phyloP scores from a whole-genome alignment of 2,797 vertebrate species.

The Morelia viridis region DNA sequence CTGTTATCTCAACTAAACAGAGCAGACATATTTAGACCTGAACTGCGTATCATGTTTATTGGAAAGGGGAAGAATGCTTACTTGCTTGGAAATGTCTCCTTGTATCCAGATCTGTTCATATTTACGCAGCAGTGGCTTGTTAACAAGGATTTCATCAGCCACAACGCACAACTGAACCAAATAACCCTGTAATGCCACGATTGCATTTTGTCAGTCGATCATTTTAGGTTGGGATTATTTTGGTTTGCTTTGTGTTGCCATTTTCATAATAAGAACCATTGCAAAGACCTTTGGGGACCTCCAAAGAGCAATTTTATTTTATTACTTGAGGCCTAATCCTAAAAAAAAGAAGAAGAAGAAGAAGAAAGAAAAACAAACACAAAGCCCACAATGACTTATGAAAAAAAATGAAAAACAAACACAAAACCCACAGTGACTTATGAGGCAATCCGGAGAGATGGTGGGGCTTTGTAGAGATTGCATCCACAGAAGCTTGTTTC shows the following conservation, averaged over 20 bases:
- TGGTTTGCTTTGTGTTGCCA: not conserved
- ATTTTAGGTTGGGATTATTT: not conserved
- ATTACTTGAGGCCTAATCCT: not conserved
- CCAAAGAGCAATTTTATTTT: not conserved
- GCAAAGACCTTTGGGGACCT: not conserved
- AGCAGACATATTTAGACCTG: not conserved
- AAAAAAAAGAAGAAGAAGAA: not conserved
- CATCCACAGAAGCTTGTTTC: not conserved
- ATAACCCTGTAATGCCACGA: not conserved
- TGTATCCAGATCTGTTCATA: not conserved
- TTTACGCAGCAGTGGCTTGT: not conserved
- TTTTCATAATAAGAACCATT: not conserved
- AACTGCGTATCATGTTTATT: not conserved
- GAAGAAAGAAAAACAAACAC: not conserved
- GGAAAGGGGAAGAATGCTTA: not conserved
- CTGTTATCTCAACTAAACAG: not conserved
- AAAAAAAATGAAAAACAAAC: not conserved
- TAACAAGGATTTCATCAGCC: not conserved
- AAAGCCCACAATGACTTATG: not conserved
- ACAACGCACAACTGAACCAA: not conserved
- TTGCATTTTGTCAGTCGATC: not conserved
- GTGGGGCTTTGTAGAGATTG: not conserved
- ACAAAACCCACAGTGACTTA: not conserved
- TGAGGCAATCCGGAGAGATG: not conserved
- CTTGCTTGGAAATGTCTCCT: not conserved